Conservation (phyloP, 2,888 invertebrate species). For the Beris chalybata region DNA sequence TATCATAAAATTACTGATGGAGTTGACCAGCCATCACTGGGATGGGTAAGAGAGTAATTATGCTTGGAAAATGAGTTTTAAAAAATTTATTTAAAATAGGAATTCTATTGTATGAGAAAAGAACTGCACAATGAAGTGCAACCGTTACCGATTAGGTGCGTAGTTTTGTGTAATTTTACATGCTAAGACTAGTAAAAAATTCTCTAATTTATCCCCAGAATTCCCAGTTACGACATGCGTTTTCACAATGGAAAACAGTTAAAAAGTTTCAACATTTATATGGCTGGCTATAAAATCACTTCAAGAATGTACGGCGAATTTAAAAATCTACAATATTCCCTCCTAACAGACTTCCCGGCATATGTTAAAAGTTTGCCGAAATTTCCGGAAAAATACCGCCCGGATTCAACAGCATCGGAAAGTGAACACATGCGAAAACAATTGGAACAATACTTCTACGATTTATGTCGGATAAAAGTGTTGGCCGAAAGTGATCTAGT, state of each 20-base stretch:
- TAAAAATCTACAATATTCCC: background rate
- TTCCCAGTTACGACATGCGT: conserved; percentile 6
- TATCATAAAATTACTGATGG: conserved; percentile 7
- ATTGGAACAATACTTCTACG: conserved; percentile 15
- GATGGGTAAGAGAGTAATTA: background rate
- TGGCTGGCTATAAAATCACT: conserved; percentile 17
- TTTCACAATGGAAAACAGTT: conserved; percentile 5
- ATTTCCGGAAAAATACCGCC: background rate
- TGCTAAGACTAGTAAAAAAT: background rate
- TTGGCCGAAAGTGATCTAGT: conserved; percentile 23
- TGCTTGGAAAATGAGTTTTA: background rate
- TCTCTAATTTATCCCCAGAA: background rate
- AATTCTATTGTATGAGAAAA: background rate
- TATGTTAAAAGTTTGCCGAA: background rate
- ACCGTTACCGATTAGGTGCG: conserved; percentile 16
- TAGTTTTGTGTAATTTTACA: background rate
- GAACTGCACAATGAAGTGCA: background rate
- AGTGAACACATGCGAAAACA: conserved; percentile 10
- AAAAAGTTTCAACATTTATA: conserved; percentile 10
- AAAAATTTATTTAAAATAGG: background rate
- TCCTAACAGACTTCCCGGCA: background rate
- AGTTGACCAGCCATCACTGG: background rate
- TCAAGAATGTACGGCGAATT: conserved; percentile 12
- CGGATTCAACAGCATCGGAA: background rate
- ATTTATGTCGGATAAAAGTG: conserved; percentile 22